Evolutionary conservation across 1,140 invertebrate species (phyloP).

Genomic region (Ceratosolen fusciceps): DNA sequence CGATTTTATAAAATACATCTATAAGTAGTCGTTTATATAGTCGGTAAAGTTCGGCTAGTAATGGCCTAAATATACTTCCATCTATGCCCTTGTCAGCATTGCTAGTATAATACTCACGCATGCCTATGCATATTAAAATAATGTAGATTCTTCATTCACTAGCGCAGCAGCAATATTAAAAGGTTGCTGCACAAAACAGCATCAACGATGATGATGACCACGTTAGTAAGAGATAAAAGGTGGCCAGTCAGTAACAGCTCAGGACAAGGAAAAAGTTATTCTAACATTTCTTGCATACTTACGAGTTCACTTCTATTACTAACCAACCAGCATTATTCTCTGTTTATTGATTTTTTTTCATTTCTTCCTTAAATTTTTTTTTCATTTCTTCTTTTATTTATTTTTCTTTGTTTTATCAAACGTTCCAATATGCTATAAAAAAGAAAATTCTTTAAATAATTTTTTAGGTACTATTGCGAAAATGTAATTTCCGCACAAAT

Average conservation of each 20-base stretch:
- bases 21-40: background rate
- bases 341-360: conserved; percentile 35
- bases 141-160: background rate
- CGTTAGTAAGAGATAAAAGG: background rate
- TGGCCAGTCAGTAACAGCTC: background rate
- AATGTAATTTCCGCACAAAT: background rate
- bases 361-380: conserved; percentile 19
- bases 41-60: conserved; percentile 18
- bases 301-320: conserved; percentile 31
- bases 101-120: conserved; percentile 36
- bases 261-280: conserved; percentile 38
- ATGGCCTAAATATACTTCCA: conserved; percentile 26
- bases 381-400: background rate
- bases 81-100: background rate
- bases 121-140: conserved; percentile 45
- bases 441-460: background rate
- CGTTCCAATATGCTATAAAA: background rate
- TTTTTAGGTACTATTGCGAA: conserved; percentile 9
- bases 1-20: background rate
- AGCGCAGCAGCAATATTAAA: conserved; percentile 27
- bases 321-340: conserved; percentile 15
- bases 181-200: conserved; percentile 24
- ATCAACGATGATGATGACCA: background rate
- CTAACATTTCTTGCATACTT: conserved; percentile 42
- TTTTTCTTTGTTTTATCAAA: conserved; percentile 13